Evolutionary conservation across 2,113 vertebrate species (phyloP), one percentile per base, ranked within the genome.

Genomic region (Callaeas wilsoni): DNA sequence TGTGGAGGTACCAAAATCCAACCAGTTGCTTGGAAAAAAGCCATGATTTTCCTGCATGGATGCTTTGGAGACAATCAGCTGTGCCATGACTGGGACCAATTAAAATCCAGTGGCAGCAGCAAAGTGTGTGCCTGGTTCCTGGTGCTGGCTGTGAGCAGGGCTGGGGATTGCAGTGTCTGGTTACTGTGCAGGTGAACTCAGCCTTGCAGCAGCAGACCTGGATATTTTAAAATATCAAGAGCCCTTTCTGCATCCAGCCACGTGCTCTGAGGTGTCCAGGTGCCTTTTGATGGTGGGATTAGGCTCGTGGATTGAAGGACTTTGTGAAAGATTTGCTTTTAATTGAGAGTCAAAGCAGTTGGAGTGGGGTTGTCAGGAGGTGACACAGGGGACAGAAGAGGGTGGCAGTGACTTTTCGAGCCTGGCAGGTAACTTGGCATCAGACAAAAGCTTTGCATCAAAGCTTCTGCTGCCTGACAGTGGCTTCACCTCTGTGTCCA

Each of bases 41-140:
- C 32, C 41, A 11, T 1, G 3, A 7, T 37, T 87, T 68, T 56
- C 21, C 42, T 65, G 44, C 53, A 1, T 1, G 2, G 47, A 42
- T 33, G 37, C 35, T 56, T 41, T 23, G 82, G 69, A 23, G 47
- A 41, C 4, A 2, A 47, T 59, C 22, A 41, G 35, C 84, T 49
- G 49, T 29, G 15, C 39, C 1, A 0, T 47, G 37, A 8, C 0
- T 4, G 4, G 78, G 65, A 41, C 6, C 23, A 76, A 44, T 52
- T 29, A 37, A 55, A 56, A 22, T 16, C 20, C 18, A 30, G 3
- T 0, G 3, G 44, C 57, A 59, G 71, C 27, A 52, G 23, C 25
- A 22, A 29, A 33, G 35, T 12, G 32, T 7, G 56, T 29, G 74
- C 13, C 26, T 63, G 55, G 29, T 26, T 39, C 13, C 22, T 64